These are phyloP conservation scores for Lysandra bellargus DNA, from an alignment of 2,888 invertebrate genomes.

Conservation along the genomic window DNA sequence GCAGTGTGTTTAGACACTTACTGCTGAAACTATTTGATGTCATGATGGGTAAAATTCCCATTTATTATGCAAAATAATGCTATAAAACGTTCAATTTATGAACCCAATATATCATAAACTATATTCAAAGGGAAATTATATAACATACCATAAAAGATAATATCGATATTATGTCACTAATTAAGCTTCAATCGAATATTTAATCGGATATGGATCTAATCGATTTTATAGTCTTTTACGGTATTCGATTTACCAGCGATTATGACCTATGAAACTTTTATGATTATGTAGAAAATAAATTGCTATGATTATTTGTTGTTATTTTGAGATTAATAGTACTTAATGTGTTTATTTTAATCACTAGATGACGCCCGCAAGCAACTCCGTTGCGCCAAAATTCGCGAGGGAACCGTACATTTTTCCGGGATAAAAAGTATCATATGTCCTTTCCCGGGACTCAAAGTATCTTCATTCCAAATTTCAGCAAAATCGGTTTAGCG, in stretches of 20 bases:
- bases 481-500: too few relatives aligned
- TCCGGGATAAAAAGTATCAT: too few relatives aligned
- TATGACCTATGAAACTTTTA: not conserved
- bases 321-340: not conserved
- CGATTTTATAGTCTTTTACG: slow-evolving; percentile 6
- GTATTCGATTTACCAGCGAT: not conserved
- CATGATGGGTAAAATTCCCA: too few relatives aligned
- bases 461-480: too few relatives aligned
- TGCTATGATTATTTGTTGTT: not conserved
- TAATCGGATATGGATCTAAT: slow-evolving; percentile 15
- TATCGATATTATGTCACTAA: slow-evolving; percentile 17
- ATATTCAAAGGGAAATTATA: slow-evolving; percentile 5
- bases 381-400: too few relatives aligned
- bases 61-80: not conserved
- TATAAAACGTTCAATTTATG: not conserved
- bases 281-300: not conserved
- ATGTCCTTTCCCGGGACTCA: too few relatives aligned
- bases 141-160: slow-evolving; percentile 2
- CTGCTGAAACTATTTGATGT: too few relatives aligned
- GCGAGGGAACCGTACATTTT: too few relatives aligned
- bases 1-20: too few relatives aligned
- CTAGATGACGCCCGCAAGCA: too few relatives aligned
- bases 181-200: not conserved
- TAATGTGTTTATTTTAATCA: too few relatives aligned
- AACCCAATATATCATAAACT: not conserved